Base-by-base conservation (phyloP, 2,888 invertebrate genomes). In the Tetropium fuscum region DNA sequence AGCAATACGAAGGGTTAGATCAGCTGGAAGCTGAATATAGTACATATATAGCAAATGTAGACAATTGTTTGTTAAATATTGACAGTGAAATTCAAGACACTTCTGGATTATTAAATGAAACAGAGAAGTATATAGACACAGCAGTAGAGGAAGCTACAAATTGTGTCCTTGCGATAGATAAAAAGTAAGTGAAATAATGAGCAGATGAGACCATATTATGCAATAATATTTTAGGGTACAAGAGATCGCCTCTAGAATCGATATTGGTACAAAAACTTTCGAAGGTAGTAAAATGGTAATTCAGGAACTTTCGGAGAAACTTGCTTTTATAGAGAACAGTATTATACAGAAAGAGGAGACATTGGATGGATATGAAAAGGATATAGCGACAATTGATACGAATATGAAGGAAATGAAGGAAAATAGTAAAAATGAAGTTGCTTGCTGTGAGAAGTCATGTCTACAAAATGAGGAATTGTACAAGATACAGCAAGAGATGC, bases 161-260 rank as follows among this genome's bases (percentile, higher is more conserved):
- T 1, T 15, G 5, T 22, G n/a, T 49, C 13, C 10, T 27, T 6
- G 25, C 32, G 3, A 15, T 34, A 13, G 36, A 57, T 1, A 25
- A 22, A 25, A 19, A 43, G 56, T 57, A 25, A 48, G 40, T 25
- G 10, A 25, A 48, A 0, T 15, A n/a, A 38, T 27, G 56, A 40
- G 18, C 36, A 36, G 16, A 34, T 27, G 43, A 36, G 30, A 1
- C 7, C 1, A 18, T 15, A 34, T 36, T 16, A 16, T 48, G 40
- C 38, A 34, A 16, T 11, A 11, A 27, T 2, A 10, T 16, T 3
- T n/a, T n/a, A 38, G 56, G 43, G 18, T 43, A 36, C 11, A 34
- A 34, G 43, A 36, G 30, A 1, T 10, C 1, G 25, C 15, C 22
- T 36, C 16, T 22, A 49, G 40, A 51, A 34, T 25, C 8, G 8